Evolutionary conservation across 2,888 invertebrate species (phyloP), one percentile per base, ranked within the genome.

Genomic region (Acrobasis suavella): DNA sequence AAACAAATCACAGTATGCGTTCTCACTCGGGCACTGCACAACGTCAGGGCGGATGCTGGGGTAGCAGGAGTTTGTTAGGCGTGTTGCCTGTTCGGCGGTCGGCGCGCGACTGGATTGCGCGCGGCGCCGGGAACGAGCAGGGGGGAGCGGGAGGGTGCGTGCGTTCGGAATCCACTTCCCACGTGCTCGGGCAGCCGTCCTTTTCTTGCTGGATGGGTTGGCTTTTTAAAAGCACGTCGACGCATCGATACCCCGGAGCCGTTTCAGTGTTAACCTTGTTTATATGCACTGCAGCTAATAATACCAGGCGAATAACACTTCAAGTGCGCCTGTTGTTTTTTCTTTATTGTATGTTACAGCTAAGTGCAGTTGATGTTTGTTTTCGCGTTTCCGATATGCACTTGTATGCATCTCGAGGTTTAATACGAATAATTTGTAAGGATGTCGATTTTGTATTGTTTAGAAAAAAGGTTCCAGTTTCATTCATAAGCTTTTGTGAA

Each of bases 131-230:
- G 72, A 75, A 65, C 62, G 73, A 73, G 77, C 74, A 81, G 72
- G 70, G 78, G 75, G 75, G 76, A 76, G 81, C 80, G 80, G 79
- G 79, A 83, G 87, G 86, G 89, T 92, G 92, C 92, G 92, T 92
- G 90, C 88, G 89, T 89, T 89, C 83, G 91, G 91, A 91, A 92
- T 92, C 86, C 87, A 86, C 91, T 89, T 89, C 91, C 91, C 91
- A 91, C 91, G 91, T 91, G 91, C 86, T 86, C 80, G 82, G 58
- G 76, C 81, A 75, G 74, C 87, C 87, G 85, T 89, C 91, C 87
- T 86, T 87, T 86, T 89, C 89, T 86, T 84, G 77, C 87, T 77
- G 90, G 89, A 89, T 88, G 90, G 89, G 91, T 91, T 90, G 84
- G 89, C 89, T 90, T 91, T 91, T 91, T 83, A 86, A 90, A 89